phyloP scores from a whole-genome alignment of 2,113 vertebrate genomes.

The Columbina picui region DNA sequence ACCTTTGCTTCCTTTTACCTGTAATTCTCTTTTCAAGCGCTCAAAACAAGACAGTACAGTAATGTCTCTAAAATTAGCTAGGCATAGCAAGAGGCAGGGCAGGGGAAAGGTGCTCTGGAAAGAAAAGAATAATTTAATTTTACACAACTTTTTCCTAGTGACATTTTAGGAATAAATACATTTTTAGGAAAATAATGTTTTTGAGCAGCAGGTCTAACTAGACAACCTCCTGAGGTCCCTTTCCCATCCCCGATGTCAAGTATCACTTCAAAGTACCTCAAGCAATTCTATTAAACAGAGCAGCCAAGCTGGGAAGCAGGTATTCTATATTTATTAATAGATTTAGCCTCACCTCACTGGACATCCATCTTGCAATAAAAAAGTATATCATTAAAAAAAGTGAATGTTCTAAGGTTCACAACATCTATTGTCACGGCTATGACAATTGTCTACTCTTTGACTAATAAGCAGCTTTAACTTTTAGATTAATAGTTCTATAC shows the following conservation, averaged over 20 bases:
- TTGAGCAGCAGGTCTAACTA: not conserved
- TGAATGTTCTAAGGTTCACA: not conserved
- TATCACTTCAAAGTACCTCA: not conserved
- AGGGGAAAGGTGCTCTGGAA: not conserved
- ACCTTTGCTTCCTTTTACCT: not conserved
- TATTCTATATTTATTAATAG: not conserved
- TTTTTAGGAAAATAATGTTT: not conserved
- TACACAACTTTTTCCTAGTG: not conserved
- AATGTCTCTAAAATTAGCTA: not conserved
- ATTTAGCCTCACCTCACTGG: not conserved
- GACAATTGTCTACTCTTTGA: not conserved
- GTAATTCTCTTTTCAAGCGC: not conserved
- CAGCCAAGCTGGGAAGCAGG: not conserved
- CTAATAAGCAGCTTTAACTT: not conserved
- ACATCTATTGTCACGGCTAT: not conserved
- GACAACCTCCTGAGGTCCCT: not conserved
- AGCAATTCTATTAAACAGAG: not conserved
- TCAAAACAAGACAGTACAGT: not conserved
- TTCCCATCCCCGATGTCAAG: not conserved
- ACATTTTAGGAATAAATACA: not conserved
- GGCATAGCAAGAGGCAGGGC: rapidly evolving
- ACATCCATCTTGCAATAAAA: not conserved
- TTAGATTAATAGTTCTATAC: not conserved
- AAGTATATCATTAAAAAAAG: not conserved
- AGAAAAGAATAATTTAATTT: not conserved